These are phyloP conservation scores for Guaruba guarouba DNA, from an alignment of 2,113 vertebrate species.

Conservation along the genomic window DNA sequence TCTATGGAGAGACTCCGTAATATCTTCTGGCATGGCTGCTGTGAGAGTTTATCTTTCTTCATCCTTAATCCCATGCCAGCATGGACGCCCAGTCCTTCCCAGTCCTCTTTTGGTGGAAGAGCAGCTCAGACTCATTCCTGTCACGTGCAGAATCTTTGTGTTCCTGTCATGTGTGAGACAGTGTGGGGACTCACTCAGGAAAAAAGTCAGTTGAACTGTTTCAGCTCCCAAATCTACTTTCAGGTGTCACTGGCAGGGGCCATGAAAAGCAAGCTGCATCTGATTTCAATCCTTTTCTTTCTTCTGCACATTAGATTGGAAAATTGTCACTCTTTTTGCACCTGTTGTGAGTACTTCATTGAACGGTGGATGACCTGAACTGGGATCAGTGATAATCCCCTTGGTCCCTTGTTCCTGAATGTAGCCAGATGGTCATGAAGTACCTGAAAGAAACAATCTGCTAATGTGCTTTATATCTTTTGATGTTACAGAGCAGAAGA, in stretches of 20 bases:
- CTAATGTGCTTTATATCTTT: constrained; percentile 23
- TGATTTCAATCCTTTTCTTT: neutral
- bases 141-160: neutral
- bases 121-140: neutral
- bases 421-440: neutral
- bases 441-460: neutral
- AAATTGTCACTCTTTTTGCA: neutral
- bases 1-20: neutral
- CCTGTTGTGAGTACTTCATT: neutral
- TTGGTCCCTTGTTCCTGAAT: neutral
- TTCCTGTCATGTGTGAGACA: neutral
- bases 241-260: neutral
- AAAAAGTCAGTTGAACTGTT: neutral
- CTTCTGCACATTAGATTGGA: neutral
- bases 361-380: neutral
- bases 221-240: neutral
- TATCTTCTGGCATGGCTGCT: neutral
- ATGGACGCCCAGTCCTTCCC: neutral
- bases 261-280: neutral
- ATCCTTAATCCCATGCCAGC: neutral
- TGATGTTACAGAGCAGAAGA: constrained; percentile 89
- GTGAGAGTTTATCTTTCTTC: neutral
- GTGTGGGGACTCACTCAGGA: neutral
- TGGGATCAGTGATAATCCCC: neutral
- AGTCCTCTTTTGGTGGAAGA: neutral